These are phyloP conservation scores for Coregonus ussuriensis DNA, from an alignment of 2,797 vertebrate species.

Conservation along the genomic window DNA sequence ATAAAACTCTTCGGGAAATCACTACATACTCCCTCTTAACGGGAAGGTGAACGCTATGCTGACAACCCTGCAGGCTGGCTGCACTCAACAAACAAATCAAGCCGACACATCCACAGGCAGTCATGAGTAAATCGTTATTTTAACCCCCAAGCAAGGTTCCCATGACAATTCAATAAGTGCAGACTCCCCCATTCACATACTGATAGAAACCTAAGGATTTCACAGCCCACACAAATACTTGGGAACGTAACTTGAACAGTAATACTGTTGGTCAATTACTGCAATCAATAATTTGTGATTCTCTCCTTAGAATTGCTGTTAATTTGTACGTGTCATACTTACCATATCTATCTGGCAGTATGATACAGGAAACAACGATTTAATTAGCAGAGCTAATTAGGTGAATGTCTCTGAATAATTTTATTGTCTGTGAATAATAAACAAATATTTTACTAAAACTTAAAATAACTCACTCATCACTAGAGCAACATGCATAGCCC, in stretches of 20 bases:
- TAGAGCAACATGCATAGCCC: too few relatives aligned
- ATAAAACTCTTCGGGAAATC: conserved; percentile 67
- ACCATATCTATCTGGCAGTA: neutral
- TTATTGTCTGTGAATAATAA: too few relatives aligned
- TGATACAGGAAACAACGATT: too few relatives aligned
- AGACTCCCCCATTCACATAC: conserved; percentile 64
- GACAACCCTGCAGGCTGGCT: conserved; percentile 72
- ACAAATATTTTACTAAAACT: too few relatives aligned
- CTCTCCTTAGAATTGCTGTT: neutral
- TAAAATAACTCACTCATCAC: too few relatives aligned
- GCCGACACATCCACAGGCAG: conserved; percentile 73
- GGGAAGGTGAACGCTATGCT: conserved; percentile 50
- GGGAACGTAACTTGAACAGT: neutral
- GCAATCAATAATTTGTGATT: neutral
- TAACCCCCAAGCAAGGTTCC: conserved; percentile 74
- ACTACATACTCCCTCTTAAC: conserved; percentile 70
- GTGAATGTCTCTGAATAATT: too few relatives aligned
- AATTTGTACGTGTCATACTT: neutral
- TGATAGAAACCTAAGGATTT: conserved; percentile 53
- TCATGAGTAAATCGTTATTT: conserved; percentile 77
- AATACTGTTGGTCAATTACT: neutral
- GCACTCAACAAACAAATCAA: conserved; percentile 73
- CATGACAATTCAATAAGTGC: conserved; percentile 73
- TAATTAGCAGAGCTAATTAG: too few relatives aligned
- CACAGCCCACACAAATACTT: conserved; percentile 41